Percentiles rank a stretch among this genome's conserved stretches.
Conservation (phyloP, 2,888 invertebrate genomes). For the Dascillus cervinus region DNA sequence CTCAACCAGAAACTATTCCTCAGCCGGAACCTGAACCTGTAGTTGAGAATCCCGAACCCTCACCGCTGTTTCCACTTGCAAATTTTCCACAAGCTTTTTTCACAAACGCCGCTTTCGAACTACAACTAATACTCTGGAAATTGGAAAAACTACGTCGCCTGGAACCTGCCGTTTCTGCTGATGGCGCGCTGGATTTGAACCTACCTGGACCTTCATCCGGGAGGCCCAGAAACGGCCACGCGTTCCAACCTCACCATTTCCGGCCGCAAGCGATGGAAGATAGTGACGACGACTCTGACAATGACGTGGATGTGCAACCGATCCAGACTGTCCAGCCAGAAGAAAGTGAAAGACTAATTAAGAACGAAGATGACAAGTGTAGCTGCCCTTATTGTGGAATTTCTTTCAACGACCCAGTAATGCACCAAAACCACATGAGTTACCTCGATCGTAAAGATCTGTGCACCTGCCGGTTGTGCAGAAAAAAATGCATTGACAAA, state of each 20-base stretch:
- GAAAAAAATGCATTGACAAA: constrained; percentile 71
- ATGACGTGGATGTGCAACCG: constrained; percentile 42
- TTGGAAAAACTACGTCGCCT: constrained; percentile 8
- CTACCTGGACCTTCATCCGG: constrained; percentile 45
- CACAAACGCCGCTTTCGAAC: too few species aligned
- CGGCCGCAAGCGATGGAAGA: constrained; percentile 28
- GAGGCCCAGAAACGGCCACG: constrained; percentile 80
- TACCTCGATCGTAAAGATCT: constrained; percentile 90
- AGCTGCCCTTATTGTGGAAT: constrained; percentile 85
- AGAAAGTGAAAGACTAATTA: constrained; percentile 34
- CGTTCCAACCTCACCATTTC: constrained; percentile 76
- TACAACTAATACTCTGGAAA: too few species aligned
- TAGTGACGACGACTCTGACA: constrained; percentile 34
- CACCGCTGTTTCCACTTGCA: constrained; percentile 25
- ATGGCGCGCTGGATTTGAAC: constrained; percentile 52
- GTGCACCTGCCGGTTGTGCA: constrained; percentile 95
- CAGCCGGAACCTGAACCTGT: constrained; percentile 19
- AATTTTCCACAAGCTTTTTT: constrained; percentile 22
- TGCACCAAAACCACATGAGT: constrained; percentile 96
- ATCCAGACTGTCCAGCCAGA: not conserved
- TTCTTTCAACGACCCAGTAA: constrained; percentile 77
- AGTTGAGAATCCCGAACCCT: too few species aligned
- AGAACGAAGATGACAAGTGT: constrained; percentile 35
- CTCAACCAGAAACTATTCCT: constrained; percentile 21
- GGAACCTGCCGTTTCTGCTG: constrained; percentile 33